Base-by-base conservation (phyloP, 2,888 invertebrate genomes). In the Lasioglossum vierecki region DNA sequence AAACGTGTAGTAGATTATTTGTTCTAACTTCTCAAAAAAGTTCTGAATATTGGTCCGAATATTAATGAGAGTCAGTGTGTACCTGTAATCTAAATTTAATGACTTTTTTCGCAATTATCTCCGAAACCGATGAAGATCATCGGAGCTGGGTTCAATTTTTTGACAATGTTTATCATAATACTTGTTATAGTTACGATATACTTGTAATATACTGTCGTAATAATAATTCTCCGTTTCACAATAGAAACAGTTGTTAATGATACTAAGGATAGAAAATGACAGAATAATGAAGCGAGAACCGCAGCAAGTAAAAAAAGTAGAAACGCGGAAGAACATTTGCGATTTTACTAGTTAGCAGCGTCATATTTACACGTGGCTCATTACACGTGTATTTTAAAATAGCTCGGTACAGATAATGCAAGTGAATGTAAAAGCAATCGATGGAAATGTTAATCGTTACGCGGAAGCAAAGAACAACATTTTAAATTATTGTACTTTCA, bases 361-460 rank as follows among this genome's bases (percentile, higher is more conserved):
- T 39, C 72, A n/a, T 46, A 76, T 35, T 57, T 79, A 71, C 35
- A 49, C 15, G n/a, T 44, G 63, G n/a, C 30, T 82, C 15, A n/a
- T n/a, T n/a, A n/a, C 26, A 49, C 11, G 26, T 80, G 68, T 76
- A 80, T 76, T 83, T 76, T 35, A 26, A 68, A 60, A 66, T 71
- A 77, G 30, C 57, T 76, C 44, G 76, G 18, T 46, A 18, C 77
- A 44, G 63, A 77, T n/a, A 66, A 53, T 46, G 46, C 68, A 44
- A 26, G 15, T 81, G 39, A 30, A n/a, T 79, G 44, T 70, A 9
- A 4, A 22, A 68, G 49, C 22, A 75, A 78, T 72, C 72, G 66
- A 46, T 57, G 44, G 5, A 57, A 76, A 26, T 22, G 63, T 71
- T 60, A 77, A 44, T 44, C 22, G 30, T 15, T 46, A 30, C 9